A percentile compares a stretch with the other conserved stretches of the same genome.
phyloP scores from a whole-genome alignment of 92 coral and sea anemone species.

The Zoanthus sociatus region DNA sequence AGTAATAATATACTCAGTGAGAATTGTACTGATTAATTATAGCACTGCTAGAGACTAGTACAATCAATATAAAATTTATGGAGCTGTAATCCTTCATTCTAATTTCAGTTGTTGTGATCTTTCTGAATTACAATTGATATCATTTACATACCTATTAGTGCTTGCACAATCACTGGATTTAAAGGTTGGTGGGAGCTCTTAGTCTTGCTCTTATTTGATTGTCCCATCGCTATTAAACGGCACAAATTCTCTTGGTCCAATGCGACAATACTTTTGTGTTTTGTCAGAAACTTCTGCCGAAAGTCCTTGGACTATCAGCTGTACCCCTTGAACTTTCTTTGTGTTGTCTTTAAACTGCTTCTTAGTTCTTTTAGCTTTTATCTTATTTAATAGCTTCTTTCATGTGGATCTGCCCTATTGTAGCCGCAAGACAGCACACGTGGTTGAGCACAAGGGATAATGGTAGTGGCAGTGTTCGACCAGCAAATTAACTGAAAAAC shows the following conservation, averaged over 20 bases:
- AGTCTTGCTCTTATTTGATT: slow-evolving; percentile 44
- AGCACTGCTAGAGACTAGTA: neutral
- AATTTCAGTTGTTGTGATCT: slow-evolving; percentile 1
- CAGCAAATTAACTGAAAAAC: too few species aligned
- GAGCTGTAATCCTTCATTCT: slow-evolving; percentile 12
- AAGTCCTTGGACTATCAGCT: slow-evolving; percentile 65
- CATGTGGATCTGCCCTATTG: slow-evolving; percentile 50
- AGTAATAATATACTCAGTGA: neutral
- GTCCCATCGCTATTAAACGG: slow-evolving; percentile 53
- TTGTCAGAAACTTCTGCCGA: slow-evolving; percentile 59
- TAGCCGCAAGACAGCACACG: slow-evolving; percentile 39
- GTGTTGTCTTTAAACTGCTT: slow-evolving; percentile 45
- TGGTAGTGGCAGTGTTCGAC: slow-evolving; percentile 62
- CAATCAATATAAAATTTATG: neutral
- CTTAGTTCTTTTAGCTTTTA: slow-evolving; percentile 64
- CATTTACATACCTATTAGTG: slow-evolving; percentile 45
- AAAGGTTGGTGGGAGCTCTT: slow-evolving; percentile 25
- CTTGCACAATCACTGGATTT: slow-evolving; percentile 39
- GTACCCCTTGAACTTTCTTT: slow-evolving; percentile 45
- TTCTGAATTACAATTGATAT: neutral
- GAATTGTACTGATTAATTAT: slow-evolving; percentile 8
- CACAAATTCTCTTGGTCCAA: slow-evolving; percentile 63
- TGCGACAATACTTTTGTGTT: slow-evolving; percentile 57
- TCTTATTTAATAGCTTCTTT: slow-evolving; percentile 47
- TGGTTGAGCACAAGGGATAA: slow-evolving; percentile 56